A percentile compares a stretch with the other conserved stretches of the same genome.
Evolutionary conservation across 2,113 vertebrate species (phyloP).

Genomic region (Zingel zingel): DNA sequence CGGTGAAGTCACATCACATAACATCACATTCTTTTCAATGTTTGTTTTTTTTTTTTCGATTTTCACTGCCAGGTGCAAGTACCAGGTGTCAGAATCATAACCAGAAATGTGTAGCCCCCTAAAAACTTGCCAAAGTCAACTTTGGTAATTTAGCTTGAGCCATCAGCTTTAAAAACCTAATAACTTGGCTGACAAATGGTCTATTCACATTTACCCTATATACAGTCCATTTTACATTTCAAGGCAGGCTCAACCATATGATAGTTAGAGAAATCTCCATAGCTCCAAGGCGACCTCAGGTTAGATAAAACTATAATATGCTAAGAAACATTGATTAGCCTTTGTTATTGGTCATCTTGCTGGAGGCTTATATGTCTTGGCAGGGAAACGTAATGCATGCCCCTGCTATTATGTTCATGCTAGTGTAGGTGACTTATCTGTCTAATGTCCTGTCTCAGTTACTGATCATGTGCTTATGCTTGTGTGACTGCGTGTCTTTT

Average conservation of each 20-base stretch:
- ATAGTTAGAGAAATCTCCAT: slow-evolving; percentile 42
- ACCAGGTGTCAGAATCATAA: slow-evolving; percentile 14
- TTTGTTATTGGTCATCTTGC: slow-evolving; percentile 43
- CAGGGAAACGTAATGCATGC: slow-evolving; percentile 33
- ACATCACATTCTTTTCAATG: too few relatives aligned
- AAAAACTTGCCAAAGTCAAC: slow-evolving; percentile 16
- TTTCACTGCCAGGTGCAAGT: neutral
- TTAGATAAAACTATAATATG: slow-evolving; percentile 39
- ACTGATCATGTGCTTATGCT: slow-evolving; percentile 9
- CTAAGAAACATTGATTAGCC: slow-evolving; percentile 55
- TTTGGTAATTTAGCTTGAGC: neutral
- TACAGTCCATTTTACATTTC: slow-evolving; percentile 13
- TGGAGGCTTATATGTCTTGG: slow-evolving; percentile 46
- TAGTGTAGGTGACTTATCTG: slow-evolving; percentile 4
- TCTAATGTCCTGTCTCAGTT: slow-evolving; percentile 20
- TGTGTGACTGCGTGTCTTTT: slow-evolving; percentile 16
- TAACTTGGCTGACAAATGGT: slow-evolving; percentile 11
- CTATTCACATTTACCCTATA: slow-evolving; percentile 3
- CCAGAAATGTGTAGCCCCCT: neutral
- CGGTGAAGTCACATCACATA: slow-evolving; percentile 38
- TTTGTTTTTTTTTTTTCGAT: slow-evolving; percentile 11
- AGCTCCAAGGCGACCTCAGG: slow-evolving; percentile 6
- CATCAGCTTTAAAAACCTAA: neutral
- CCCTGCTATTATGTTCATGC: slow-evolving; percentile 25
- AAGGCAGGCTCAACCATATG: slow-evolving; percentile 15